phyloP scores from a whole-genome alignment of 2,797 vertebrate genomes.

The Clarias laeviceps region DNA sequence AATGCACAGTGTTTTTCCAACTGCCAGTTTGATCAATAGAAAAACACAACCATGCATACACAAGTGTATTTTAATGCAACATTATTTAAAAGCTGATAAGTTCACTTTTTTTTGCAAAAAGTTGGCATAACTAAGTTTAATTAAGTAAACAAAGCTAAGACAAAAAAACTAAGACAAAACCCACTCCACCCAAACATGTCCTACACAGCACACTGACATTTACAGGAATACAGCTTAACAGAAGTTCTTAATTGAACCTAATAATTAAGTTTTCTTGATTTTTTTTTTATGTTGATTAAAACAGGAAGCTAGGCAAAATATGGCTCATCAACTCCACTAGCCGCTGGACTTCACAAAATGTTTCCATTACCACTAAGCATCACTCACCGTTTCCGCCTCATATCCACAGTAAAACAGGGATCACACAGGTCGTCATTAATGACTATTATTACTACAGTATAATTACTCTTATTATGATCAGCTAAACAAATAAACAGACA shows the following conservation, averaged over 20 bases:
- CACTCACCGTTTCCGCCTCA: neutral
- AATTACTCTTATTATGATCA: neutral
- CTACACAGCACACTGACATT: neutral
- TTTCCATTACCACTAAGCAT: neutral
- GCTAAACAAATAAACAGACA: neutral
- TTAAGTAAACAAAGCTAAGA: neutral
- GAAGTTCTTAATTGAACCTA: neutral
- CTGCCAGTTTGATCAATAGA: neutral
- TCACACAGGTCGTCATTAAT: neutral
- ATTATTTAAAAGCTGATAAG: neutral
- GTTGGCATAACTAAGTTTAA: neutral
- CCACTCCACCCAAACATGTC: too few species aligned
- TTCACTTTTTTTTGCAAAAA: neutral
- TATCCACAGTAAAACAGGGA: neutral
- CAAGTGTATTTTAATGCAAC: neutral
- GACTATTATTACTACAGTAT: neutral
- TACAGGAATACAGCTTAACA: neutral
- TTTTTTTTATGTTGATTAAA: neutral
- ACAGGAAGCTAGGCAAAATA: neutral
- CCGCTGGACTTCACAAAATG: slow-evolving; percentile 2
- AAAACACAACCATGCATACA: neutral
- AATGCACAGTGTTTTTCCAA: neutral
- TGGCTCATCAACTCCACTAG: neutral
- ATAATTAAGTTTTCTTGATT: neutral
- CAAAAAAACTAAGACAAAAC: neutral